These are phyloP conservation scores for Gallinago solitaria DNA, from an alignment of 2,797 vertebrate genomes.

Conservation along the genomic window DNA sequence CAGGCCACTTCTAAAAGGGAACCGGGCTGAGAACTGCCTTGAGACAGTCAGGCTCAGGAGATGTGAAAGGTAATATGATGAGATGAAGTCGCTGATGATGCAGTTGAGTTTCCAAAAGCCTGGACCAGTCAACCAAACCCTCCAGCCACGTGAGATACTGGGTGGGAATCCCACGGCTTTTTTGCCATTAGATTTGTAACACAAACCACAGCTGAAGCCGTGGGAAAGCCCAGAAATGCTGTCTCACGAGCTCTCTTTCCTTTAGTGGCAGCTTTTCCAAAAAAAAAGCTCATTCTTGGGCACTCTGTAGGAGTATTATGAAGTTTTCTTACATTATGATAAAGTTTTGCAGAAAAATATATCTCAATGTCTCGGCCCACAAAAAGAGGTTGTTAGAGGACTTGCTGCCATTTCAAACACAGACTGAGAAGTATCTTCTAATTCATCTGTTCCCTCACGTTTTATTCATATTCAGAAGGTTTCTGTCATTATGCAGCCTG, in stretches of 20 bases:
- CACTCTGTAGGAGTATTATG: neutral
- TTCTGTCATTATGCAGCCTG: slow-evolving; percentile 8
- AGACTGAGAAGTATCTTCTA: neutral
- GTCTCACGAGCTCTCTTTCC: neutral
- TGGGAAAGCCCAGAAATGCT: neutral
- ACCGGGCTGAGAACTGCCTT: neutral
- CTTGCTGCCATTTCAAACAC: neutral
- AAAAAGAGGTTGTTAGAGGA: neutral
- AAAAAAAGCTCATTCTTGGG: neutral
- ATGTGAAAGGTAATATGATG: neutral
- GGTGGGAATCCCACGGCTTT: neutral
- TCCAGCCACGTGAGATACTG: neutral
- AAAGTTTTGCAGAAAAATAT: neutral
- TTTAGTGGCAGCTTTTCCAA: neutral
- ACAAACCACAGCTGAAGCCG: neutral
- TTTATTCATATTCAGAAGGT: slow-evolving; percentile 28
- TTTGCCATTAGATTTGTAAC: neutral
- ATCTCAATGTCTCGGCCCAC: neutral
- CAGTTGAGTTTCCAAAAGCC: neutral
- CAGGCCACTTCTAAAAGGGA: neutral
- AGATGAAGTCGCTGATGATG: neutral
- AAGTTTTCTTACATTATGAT: neutral
- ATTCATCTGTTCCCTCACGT: slow-evolving; percentile 33
- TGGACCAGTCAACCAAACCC: neutral
- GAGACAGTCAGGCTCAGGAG: neutral